Percentiles rank a stretch among this genome's conserved stretches.
These are phyloP conservation scores for Heteromormyrus szaboi DNA, from an alignment of 2,797 vertebrate species.

Conservation along the genomic window DNA sequence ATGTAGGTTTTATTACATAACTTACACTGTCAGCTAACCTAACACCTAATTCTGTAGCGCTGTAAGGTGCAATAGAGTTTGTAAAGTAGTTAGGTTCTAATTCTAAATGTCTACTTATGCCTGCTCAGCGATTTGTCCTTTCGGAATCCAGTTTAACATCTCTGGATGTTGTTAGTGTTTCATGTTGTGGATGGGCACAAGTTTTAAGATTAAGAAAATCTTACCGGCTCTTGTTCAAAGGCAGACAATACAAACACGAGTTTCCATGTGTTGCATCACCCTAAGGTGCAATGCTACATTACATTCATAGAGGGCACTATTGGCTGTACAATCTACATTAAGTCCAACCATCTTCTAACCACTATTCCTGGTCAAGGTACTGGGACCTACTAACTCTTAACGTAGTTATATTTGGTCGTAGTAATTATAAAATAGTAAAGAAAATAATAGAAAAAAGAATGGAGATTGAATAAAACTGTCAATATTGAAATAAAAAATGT, in stretches of 20 bases:
- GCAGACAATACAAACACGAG: neutral
- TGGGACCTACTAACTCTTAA: neutral
- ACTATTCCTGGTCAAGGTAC: neutral
- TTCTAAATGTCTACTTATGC: neutral
- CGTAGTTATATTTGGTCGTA: neutral
- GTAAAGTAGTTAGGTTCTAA: neutral
- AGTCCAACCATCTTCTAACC: neutral
- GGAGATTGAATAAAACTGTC: neutral
- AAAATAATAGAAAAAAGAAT: neutral
- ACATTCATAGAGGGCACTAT: neutral
- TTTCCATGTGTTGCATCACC: constrained; percentile 18
- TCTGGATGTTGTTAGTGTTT: neutral
- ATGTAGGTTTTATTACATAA: neutral
- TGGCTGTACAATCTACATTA: neutral
- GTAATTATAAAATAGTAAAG: neutral
- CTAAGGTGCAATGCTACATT: neutral
- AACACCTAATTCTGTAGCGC: neutral
- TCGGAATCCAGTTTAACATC: neutral
- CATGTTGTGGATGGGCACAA: neutral
- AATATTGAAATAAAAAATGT: neutral
- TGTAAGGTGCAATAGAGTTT: neutral
- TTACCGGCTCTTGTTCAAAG: neutral
- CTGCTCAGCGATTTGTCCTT: neutral
- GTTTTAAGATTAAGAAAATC: neutral
- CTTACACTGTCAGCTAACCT: neutral